Evolutionary conservation across 2,113 vertebrate genomes (phyloP).

Genomic region (Sorex fumeus): DNA sequence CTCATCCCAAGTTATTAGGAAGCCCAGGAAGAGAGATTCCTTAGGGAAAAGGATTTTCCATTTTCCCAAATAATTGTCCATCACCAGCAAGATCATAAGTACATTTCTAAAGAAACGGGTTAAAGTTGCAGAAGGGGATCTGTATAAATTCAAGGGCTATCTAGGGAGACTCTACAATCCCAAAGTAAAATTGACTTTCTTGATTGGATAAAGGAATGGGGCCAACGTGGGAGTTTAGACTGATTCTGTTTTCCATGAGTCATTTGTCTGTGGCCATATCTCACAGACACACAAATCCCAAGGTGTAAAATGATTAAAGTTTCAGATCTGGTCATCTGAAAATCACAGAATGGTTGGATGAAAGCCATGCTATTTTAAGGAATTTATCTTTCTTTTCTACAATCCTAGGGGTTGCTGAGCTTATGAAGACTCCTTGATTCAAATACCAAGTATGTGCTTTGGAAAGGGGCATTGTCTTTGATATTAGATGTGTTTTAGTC

Average conservation of each 20-base stretch:
- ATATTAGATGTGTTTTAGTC: conserved; percentile 61
- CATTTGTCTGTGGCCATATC: conserved; percentile 68
- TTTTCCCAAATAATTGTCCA: neutral
- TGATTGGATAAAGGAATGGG: conserved; percentile 59
- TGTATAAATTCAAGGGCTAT: conserved; percentile 51
- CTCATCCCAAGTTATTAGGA: neutral
- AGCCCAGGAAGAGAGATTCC: conserved; percentile 33
- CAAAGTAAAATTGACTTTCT: conserved; percentile 39
- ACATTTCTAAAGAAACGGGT: conserved; percentile 55
- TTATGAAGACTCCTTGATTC: conserved; percentile 64
- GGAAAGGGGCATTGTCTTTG: conserved; percentile 26
- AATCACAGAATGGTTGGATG: conserved; percentile 84
- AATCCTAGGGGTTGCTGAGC: conserved; percentile 61
- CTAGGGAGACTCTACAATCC: conserved; percentile 22
- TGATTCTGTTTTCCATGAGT: conserved; percentile 70
- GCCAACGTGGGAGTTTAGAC: conserved; percentile 26
- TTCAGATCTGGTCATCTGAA: conserved; percentile 85
- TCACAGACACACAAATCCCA: conserved; percentile 79
- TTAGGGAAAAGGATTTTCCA: neutral
- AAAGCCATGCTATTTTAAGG: conserved; percentile 70
- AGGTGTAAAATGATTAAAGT: conserved; percentile 87
- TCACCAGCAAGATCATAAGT: neutral
- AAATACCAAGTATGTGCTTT: conserved; percentile 69
- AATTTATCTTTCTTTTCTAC: conserved; percentile 61
- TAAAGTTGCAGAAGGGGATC: conserved; percentile 23